Base-by-base conservation (phyloP, 2,888 invertebrate species). In the Colletes collaris region DNA sequence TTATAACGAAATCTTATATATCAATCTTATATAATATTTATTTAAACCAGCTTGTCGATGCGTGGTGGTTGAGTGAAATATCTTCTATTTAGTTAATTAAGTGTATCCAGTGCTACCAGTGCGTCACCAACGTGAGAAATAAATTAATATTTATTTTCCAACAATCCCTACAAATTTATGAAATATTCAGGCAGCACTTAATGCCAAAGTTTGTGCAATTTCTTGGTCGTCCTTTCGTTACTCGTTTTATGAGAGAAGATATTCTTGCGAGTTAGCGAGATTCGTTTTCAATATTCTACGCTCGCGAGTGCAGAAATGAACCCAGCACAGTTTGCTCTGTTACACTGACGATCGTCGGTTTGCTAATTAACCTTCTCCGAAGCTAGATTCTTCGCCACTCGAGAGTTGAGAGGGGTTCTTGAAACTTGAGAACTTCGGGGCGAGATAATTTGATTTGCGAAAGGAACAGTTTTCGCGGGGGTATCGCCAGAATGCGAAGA, bases 251-350 rank as follows among this genome's bases (percentile, higher is more conserved):
- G 40, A 49, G n/a, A 11, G 11, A 35, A 27, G 27, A 27, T 27
- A 27, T 68, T 40, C 40, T 53, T 16, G 4, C 5, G n/a, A 53
- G 58, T 59, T 49, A 40, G n/a, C 6, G 49, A 49, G 19, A 69
- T 59, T 69, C 44, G 35, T 13, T 77, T 62, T 77, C 78, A 60
- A 52, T 64, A 60, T 65, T 27, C 44, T 53, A 40, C 49, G 53
- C 52, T 59, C 55, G 4, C 40, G 59, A 65, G 50, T 50, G 50
- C 19, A 55, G 64, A 77, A 78, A 77, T 56, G 8, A 16, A 65
- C 58, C 11, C 59, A 67, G 69, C 77, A 77, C 69, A 69, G 78
- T 77, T 77, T 69, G 78, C 78, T 77, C 64, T 77, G 69, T 78
- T 69, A 77, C 78, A 77, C 78, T 10, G 78, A 77, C 78, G 77